Conservation (phyloP, 2,797 vertebrate species). For the Steatocranus sp. region DNA sequence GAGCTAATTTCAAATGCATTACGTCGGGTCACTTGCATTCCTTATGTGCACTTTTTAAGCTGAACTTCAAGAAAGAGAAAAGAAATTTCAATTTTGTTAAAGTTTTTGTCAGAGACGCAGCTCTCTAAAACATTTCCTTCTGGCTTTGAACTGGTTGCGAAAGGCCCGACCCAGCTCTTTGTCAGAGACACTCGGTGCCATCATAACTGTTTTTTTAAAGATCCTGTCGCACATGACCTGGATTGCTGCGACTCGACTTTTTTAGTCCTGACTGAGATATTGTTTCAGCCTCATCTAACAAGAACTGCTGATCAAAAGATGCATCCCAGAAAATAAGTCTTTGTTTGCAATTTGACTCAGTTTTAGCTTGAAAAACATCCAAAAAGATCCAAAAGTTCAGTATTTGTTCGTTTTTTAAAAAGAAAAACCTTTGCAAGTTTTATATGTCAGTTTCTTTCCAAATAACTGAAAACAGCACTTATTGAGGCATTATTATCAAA, state of each 20-base stretch:
- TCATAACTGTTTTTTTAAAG: not conserved
- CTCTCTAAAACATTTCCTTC: not conserved
- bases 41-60: not conserved
- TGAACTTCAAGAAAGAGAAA: not conserved
- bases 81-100: not conserved
- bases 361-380: not conserved
- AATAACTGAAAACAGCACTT: not conserved
- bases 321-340: not conserved
- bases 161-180: not conserved
- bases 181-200: not conserved
- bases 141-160: not conserved
- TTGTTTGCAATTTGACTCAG: not conserved
- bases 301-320: not conserved
- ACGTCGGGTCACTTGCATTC: not conserved
- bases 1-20: constrained; percentile 46
- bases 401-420: not conserved
- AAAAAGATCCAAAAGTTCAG: not conserved
- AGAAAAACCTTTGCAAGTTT: not conserved
- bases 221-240: not conserved
- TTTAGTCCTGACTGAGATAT: not conserved
- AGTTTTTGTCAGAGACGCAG: not conserved
- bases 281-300: not conserved
- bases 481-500: not conserved
- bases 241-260: not conserved
- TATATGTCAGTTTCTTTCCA: not conserved